Evolutionary conservation across 2,888 invertebrate genomes (phyloP), one percentile per base, ranked within the genome.

Genomic region (Drosophila pegasa): DNA sequence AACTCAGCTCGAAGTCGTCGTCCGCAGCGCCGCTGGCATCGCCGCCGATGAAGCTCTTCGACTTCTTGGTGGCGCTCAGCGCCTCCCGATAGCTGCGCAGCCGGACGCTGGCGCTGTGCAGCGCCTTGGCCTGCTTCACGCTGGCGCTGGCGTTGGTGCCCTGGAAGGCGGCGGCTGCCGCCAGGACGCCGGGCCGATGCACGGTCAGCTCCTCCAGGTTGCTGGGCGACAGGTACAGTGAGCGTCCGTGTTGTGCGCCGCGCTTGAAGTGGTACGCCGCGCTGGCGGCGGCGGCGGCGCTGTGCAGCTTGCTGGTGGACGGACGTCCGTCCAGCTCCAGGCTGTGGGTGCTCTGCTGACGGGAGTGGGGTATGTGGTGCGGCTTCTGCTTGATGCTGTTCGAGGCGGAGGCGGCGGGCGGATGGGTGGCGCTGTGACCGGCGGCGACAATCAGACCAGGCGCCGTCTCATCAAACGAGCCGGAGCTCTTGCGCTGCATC

Each of bases 291-390:
- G 90, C 88, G 51, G 91, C 91, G 8, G 90, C 91, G 31, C 87
- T 89, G 54, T 91, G 91, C 55, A 91, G 83, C 43, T 90, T 75
- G 14, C 88, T 90, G 7, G 90, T 91, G 1, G 91, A 91, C 1
- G 91, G 90, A 14, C 92, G 80, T 1, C 92, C 92, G 47, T 91
- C 91, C 54, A 91, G 75, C 62, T 92, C 92, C 8, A 92, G 82
- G 56, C 92, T 92, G 59, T 92, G 92, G 25, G 92, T 91, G 72
- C 92, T 92, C 57, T 92, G 92, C 55, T 92, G 92, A 40, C 92
- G 89, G 35, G 89, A 78, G 51, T 91, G 91, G 33, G 90, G 45
- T 3, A 45, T 1, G 7, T 45, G 80, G 55, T 91, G 91, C n/a
- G 89, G 66, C 7, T 90, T 87, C 55, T 90, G 91, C 35, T 91